phyloP scores from a whole-genome alignment of 2,888 invertebrate genomes.

The Spicauda simplicius region DNA sequence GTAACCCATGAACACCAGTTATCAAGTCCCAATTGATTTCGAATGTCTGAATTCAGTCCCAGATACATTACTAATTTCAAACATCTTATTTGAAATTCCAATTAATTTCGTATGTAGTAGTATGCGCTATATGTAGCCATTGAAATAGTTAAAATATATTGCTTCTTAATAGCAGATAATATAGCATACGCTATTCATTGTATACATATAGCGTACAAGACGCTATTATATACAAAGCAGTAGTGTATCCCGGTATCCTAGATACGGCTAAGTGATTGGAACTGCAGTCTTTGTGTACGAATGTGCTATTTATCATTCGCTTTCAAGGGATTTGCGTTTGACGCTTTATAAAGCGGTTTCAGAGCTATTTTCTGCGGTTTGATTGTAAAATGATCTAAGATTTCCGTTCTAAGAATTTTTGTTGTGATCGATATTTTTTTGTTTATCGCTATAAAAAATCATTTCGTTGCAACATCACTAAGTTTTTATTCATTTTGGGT shows the following conservation, averaged over 20 bases:
- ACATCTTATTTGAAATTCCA: too few species aligned
- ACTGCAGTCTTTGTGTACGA: constrained; percentile 27
- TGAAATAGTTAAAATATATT: too few species aligned
- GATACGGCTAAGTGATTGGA: constrained; percentile 25
- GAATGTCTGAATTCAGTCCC: too few species aligned
- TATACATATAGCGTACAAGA: neutral
- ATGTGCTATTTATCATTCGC: constrained; percentile 31
- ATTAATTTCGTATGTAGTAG: too few species aligned
- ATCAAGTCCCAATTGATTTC: too few species aligned
- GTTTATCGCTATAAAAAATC: too few species aligned
- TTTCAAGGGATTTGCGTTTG: constrained; percentile 30
- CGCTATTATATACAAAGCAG: neutral
- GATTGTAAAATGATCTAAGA: constrained; percentile 10
- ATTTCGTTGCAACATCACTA: too few species aligned
- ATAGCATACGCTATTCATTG: neutral
- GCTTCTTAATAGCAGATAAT: neutral
- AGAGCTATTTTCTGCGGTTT: constrained; percentile 12
- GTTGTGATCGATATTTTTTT: neutral
- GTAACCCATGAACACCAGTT: too few species aligned
- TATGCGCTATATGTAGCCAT: too few species aligned
- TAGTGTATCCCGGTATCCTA: constrained; percentile 12
- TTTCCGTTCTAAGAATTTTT: constrained; percentile 9
- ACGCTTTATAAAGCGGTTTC: constrained; percentile 31
- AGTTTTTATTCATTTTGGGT: too few species aligned
- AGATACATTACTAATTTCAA: too few species aligned